Conservation (phyloP, 2,797 vertebrate genomes). For the Calcarius lapponicus region DNA sequence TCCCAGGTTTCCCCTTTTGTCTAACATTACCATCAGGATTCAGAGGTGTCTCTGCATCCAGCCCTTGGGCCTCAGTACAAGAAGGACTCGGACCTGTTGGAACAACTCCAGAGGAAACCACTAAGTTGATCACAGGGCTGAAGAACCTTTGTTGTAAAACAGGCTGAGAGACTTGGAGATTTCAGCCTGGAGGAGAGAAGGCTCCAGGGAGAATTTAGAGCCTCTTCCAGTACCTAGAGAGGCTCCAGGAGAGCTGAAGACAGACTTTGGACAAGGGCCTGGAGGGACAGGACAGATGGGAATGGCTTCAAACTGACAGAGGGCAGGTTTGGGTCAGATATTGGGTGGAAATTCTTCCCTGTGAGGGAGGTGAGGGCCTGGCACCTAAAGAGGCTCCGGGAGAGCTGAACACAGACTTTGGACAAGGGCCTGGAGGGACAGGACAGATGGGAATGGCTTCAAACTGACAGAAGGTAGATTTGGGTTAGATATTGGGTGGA, state of each 20-base stretch:
- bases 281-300: not conserved
- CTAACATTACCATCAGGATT: too few relatives aligned
- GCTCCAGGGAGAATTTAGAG: not conserved
- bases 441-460: not conserved
- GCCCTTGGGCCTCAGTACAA: too few relatives aligned
- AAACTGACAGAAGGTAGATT: not conserved
- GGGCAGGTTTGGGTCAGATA: too few relatives aligned
- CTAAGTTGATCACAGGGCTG: not conserved
- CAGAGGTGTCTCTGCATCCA: not conserved
- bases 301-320: not conserved
- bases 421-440: not conserved
- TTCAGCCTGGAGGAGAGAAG: not conserved
- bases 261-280: not conserved
- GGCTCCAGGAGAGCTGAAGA: not conserved
- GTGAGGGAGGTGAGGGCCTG: rapidly evolving
- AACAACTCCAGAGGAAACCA: not conserved
- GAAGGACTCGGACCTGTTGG: not conserved
- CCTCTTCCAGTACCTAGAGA: not conserved
- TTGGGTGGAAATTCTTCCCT: not conserved
- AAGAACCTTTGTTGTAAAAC: not conserved
- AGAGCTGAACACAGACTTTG: not conserved
- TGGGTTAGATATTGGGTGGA: not conserved
- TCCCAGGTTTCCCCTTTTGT: not conserved
- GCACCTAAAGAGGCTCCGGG: too few relatives aligned
- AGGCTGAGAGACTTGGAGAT: not conserved